These are phyloP conservation scores for Pardosa pseudoannulata DNA, from an alignment of 2,888 invertebrate genomes.

Conservation along the genomic window DNA sequence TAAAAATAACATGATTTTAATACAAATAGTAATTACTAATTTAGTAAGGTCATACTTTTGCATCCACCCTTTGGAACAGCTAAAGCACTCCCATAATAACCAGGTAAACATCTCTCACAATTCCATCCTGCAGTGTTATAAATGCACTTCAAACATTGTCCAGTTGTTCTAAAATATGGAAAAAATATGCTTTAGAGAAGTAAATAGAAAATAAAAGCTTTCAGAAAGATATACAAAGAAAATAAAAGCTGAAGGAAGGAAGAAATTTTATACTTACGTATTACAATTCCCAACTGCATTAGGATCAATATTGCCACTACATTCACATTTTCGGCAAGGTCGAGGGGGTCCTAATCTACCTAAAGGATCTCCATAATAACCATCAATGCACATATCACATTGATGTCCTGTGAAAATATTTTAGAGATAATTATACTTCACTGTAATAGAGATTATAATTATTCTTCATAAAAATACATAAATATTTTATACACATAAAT, in stretches of 20 bases:
- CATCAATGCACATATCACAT: constrained; percentile 97
- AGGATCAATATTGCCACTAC: constrained; percentile 83
- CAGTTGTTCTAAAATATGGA: constrained; percentile 83
- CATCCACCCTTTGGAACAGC: constrained; percentile 91
- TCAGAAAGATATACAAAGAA: background rate
- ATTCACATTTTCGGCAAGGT: constrained; percentile 79
- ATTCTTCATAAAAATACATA: too few species aligned
- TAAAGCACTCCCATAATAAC: constrained; percentile 95
- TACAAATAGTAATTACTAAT: too few species aligned
- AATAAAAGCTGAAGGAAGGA: background rate
- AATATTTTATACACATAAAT: too few species aligned
- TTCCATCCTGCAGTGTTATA: constrained; percentile 93
- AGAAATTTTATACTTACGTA: constrained; percentile 77
- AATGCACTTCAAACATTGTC: constrained; percentile 97
- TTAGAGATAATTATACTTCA: too few species aligned
- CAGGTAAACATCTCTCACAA: constrained; percentile 94
- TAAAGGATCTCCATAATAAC: constrained; percentile 93
- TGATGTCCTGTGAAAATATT: constrained; percentile 81
- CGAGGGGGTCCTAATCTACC: constrained; percentile 82
- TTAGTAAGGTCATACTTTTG: constrained; percentile 76
- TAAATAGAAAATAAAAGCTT: background rate
- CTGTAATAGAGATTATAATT: too few species aligned
- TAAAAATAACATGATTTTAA: too few species aligned
- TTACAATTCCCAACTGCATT: constrained; percentile 99
- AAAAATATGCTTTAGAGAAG: background rate